phyloP scores from a whole-genome alignment of 2,113 vertebrate species.

The Brienomyrus longianalis region DNA sequence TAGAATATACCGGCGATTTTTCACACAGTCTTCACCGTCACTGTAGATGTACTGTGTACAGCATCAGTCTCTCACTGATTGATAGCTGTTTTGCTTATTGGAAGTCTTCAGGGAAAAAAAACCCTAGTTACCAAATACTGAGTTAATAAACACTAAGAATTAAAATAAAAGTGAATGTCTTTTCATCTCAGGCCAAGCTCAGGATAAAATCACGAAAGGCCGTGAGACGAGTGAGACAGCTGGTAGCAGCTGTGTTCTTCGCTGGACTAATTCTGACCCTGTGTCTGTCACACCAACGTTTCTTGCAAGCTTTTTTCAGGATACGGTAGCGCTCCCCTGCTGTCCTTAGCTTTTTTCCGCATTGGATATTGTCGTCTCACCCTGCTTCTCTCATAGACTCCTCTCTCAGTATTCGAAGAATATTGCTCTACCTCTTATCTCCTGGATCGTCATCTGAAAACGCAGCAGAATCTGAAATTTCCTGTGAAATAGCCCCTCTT shows the following conservation, averaged over 20 bases:
- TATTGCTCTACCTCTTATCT: background rate
- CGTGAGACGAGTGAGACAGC: background rate
- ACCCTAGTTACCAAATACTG: background rate
- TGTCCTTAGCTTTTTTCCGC: background rate
- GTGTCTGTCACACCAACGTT: background rate
- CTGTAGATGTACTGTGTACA: background rate
- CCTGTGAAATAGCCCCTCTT: background rate
- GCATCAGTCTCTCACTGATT: background rate
- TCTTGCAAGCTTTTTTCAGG: background rate
- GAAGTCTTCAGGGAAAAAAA: background rate
- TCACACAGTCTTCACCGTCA: background rate
- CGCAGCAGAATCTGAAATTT: background rate
- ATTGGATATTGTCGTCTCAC: background rate
- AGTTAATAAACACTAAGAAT: background rate
- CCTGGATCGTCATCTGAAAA: background rate
- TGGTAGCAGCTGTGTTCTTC: background rate
- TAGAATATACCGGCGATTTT: background rate
- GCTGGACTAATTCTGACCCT: background rate
- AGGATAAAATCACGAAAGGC: background rate
- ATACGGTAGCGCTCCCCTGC: background rate
- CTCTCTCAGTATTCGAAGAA: background rate
- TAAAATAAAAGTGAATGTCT: background rate
- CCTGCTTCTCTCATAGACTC: background rate
- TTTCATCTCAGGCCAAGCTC: background rate
- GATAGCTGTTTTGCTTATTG: background rate